Percentiles rank a stretch among this genome's conserved stretches.
Conservation (phyloP, 2,888 invertebrate species). For the Frankliniella intonsa region DNA sequence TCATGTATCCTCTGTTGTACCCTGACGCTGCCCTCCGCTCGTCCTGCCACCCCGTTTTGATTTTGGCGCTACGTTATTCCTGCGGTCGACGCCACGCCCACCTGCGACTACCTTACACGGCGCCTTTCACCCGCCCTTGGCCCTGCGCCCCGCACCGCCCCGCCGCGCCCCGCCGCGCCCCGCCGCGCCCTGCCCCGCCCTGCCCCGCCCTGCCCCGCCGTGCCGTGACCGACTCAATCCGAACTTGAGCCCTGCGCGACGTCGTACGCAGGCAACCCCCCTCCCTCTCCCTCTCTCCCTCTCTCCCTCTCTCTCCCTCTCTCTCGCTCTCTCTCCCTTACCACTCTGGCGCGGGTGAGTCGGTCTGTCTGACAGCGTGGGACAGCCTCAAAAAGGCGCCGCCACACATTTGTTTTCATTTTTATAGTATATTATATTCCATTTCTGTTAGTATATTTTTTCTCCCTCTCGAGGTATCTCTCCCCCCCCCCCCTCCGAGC, state of each 20-base stretch:
- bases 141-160: neutral
- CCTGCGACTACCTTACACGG: neutral
- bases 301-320: conserved; percentile 19
- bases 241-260: neutral
- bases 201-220: neutral
- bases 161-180: neutral
- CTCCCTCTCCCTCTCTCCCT: neutral
- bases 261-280: neutral
- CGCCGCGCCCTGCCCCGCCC: neutral
- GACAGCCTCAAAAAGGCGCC: no score
- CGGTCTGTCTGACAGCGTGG: no score
- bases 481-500: no score
- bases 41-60: neutral
- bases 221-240: neutral
- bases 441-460: no score
- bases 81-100: no score
- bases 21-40: neutral
- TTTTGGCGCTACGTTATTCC: no score
- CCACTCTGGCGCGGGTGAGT: neutral
- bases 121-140: neutral
- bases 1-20: no score
- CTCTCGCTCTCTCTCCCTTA: neutral
- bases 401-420: no score
- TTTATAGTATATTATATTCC: no score
- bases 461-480: no score